Evolutionary conservation across 2,113 vertebrate species (phyloP).

Genomic region (Chaetorhynchus papuensis): DNA sequence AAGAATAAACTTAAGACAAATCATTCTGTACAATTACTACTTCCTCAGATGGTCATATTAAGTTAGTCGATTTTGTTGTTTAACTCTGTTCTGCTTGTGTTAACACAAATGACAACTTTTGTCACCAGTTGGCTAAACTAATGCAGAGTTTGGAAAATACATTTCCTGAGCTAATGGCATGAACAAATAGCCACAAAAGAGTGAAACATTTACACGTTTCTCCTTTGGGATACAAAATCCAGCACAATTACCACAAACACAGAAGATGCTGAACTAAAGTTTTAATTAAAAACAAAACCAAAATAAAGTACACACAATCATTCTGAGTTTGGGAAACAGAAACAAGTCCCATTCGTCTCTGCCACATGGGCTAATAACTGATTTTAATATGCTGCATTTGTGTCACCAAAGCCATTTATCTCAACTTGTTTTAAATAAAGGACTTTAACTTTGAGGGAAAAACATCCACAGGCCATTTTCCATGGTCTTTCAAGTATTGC

Average conservation of each 20-base stretch:
- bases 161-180: conserved; percentile 32
- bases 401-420: not conserved
- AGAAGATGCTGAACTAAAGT: not conserved
- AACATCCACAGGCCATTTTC: not conserved
- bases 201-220: conserved; percentile 20
- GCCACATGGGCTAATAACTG: not conserved
- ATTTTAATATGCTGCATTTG: not conserved
- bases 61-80: not conserved
- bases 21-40: not conserved
- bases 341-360: not conserved
- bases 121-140: conserved; percentile 1
- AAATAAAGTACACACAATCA: not conserved
- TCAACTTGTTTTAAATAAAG: not conserved
- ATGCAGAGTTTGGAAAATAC: conserved; percentile 19
- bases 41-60: not conserved
- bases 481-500: not conserved
- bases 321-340: conserved; percentile 8
- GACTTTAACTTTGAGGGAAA: not conserved
- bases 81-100: not conserved
- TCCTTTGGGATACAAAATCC: conserved; percentile 44
- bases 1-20: not conserved
- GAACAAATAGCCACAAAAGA: conserved; percentile 34
- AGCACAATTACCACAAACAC: conserved; percentile 23
- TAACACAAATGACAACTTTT: conserved; percentile 3
- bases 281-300: conserved; percentile 56